phyloP scores from a whole-genome alignment of 2,888 invertebrate species.

The Tryphoninae sp. region DNA sequence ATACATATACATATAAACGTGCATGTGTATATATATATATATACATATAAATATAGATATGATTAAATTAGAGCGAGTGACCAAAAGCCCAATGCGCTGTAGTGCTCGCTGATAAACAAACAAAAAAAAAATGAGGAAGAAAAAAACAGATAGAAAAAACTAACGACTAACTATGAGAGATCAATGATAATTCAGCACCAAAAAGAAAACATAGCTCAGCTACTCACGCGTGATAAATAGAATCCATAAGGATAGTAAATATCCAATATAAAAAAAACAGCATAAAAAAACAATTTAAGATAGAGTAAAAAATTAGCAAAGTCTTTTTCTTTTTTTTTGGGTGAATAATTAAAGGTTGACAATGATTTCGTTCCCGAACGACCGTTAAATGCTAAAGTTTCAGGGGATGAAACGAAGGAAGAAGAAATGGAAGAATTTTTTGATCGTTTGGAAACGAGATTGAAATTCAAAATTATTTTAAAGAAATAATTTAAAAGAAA shows the following conservation, averaged over 20 bases:
- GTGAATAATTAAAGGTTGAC: not conserved
- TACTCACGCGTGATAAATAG: slow-evolving; percentile 57
- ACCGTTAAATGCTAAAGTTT: not conserved
- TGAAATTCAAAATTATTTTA: slow-evolving; percentile 27
- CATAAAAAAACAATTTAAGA: not conserved
- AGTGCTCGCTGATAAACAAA: slow-evolving; percentile 52
- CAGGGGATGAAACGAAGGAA: too few species aligned
- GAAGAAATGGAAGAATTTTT: not conserved
- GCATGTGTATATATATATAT: not conserved
- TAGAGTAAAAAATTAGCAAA: not conserved
- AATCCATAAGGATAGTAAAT: slow-evolving; percentile 36
- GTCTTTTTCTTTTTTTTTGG: not conserved
- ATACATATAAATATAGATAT: not conserved
- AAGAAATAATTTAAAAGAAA: slow-evolving; percentile 31
- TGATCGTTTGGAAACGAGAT: slow-evolving; percentile 32
- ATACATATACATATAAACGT: not conserved
- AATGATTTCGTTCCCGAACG: not conserved
- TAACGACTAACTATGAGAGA: too few species aligned
- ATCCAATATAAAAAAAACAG: slow-evolving; percentile 18
- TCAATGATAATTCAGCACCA: slow-evolving; percentile 45
- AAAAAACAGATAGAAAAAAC: slow-evolving; percentile 2
- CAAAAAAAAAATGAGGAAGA: slow-evolving; percentile 10
- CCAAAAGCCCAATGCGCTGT: slow-evolving; percentile 55
- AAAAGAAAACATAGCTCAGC: slow-evolving; percentile 51
- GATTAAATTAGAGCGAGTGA: slow-evolving; percentile 55